phyloP scores from a whole-genome alignment of 2,888 invertebrate genomes.

The Gastrophysa polygoni region DNA sequence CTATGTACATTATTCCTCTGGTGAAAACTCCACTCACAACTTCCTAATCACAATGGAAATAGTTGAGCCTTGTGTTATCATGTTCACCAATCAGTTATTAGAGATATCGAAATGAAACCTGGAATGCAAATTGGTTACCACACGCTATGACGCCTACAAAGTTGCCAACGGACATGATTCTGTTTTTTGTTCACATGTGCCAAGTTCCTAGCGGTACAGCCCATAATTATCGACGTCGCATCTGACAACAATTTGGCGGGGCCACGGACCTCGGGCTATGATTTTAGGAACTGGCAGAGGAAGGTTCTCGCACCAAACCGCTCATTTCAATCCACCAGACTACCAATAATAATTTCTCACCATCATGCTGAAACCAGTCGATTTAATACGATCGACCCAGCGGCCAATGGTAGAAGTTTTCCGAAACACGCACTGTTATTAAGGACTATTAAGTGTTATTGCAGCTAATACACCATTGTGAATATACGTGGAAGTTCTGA shows the following conservation, averaged over 20 bases:
- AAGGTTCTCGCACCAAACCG: conserved; percentile 47
- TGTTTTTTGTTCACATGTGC: conserved; percentile 36
- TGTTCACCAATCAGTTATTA: conserved; percentile 26
- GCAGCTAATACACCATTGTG: conserved; percentile 57
- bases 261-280: conserved; percentile 49
- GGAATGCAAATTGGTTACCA: conserved; percentile 51
- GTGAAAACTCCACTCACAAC: too few relatives aligned
- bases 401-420: conserved; percentile 54
- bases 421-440: conserved; percentile 58
- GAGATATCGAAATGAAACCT: conserved; percentile 41
- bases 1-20: too few relatives aligned
- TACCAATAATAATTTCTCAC: conserved; percentile 60
- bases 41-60: conserved; percentile 29
- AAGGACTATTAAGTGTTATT: conserved; percentile 60
- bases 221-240: conserved; percentile 58
- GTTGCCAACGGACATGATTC: conserved; percentile 49
- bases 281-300: conserved; percentile 53
- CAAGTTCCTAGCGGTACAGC: conserved; percentile 38
- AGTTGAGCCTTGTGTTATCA: conserved; percentile 24
- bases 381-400: conserved; percentile 57
- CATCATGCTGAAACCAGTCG: conserved; percentile 58
- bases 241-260: conserved; percentile 53
- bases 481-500: conserved; percentile 49
- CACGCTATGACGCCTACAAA: conserved; percentile 51
- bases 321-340: conserved; percentile 55